phyloP scores from a whole-genome alignment of 2,797 vertebrate species.

The Anableps anableps region DNA sequence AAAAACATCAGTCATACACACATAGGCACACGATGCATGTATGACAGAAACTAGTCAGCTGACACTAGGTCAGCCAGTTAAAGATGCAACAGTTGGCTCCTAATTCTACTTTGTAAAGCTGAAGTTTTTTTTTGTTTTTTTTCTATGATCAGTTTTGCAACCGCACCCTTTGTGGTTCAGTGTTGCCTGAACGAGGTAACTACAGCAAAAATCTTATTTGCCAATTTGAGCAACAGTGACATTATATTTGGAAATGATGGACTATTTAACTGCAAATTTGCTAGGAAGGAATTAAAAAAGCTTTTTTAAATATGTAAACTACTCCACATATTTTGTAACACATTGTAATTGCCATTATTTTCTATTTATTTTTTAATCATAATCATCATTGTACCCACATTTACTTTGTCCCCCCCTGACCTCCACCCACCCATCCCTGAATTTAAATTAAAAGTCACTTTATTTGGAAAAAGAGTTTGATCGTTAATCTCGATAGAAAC shows the following conservation, averaged over 20 bases:
- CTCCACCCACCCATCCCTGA: constrained; percentile 33
- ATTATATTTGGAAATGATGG: constrained; percentile 62
- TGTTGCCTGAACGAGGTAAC: constrained; percentile 18
- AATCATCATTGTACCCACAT: constrained; percentile 68
- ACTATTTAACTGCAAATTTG: constrained; percentile 70
- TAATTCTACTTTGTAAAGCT: constrained; percentile 55
- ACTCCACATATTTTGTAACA: constrained; percentile 84
- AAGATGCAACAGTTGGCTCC: constrained; percentile 41
- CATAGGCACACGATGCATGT: constrained; percentile 31
- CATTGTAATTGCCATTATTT: constrained; percentile 79
- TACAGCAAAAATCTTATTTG: constrained; percentile 21
- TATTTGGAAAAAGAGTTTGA: constrained; percentile 46
- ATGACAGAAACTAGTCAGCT: constrained; percentile 38
- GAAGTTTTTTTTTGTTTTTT: constrained; percentile 49
- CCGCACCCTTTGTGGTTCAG: constrained; percentile 33
- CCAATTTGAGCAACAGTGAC: constrained; percentile 42
- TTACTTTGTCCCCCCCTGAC: constrained; percentile 65
- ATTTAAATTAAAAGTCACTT: constrained; percentile 64
- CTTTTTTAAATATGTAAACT: constrained; percentile 77
- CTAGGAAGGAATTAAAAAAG: constrained; percentile 44
- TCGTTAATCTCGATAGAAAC: neutral
- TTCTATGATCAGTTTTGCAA: constrained; percentile 54
- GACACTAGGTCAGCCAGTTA: constrained; percentile 33
- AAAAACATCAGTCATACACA: constrained; percentile 48
- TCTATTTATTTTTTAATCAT: constrained; percentile 79